Conservation (phyloP, 1,140 invertebrate genomes). For the Brachionus asplanchnoidis region DNA sequence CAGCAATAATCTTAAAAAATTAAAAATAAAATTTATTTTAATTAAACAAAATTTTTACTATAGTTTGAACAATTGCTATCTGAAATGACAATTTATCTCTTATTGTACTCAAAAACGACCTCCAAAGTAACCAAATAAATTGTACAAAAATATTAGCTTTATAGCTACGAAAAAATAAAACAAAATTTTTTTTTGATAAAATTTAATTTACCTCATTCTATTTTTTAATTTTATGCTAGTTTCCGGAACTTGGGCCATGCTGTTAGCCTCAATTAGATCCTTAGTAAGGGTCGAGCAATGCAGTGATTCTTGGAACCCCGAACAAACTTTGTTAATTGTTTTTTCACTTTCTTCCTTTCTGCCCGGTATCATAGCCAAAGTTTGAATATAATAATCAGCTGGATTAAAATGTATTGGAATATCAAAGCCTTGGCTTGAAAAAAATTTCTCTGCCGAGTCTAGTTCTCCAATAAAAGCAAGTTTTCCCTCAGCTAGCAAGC, state of each 20-base stretch:
- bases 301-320: neutral
- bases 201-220: conserved; percentile 21
- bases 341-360: conserved; percentile 64
- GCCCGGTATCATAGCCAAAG: conserved; percentile 70
- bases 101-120: neutral
- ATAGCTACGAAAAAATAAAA: neutral
- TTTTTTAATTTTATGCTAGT: neutral
- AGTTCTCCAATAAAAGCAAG: conserved; percentile 10
- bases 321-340: neutral
- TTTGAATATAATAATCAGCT: conserved; percentile 40
- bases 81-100: conserved; percentile 14
- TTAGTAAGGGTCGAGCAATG: neutral
- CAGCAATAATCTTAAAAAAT: conserved; percentile 1
- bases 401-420: conserved; percentile 33
- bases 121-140: conserved; percentile 40
- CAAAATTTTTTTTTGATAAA: neutral
- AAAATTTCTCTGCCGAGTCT: neutral
- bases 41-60: neutral
- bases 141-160: conserved; percentile 7
- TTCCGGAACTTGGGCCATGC: neutral
- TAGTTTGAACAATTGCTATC: conserved; percentile 20
- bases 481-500: conserved; percentile 21
- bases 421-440: conserved; percentile 49
- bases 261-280: neutral
- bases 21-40: neutral